A percentile compares a stretch with the other conserved stretches of the same genome.
phyloP scores from a whole-genome alignment of 1,140 invertebrate genomes.

The Limonius californicus region DNA sequence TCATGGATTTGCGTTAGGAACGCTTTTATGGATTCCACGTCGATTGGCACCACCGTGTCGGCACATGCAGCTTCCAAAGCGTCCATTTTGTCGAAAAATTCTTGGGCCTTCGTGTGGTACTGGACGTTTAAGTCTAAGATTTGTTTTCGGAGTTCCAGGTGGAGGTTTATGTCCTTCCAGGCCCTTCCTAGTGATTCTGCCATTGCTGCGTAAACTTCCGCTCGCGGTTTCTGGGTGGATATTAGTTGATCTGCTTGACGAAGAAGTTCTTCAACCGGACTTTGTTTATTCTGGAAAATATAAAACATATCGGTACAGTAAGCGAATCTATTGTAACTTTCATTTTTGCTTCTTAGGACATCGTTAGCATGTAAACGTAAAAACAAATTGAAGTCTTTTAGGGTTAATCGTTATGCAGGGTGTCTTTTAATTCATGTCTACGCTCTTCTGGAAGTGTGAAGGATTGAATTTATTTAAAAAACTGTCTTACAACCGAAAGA shows the following conservation, averaged over 20 bases:
- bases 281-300: constrained; percentile 75
- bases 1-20: constrained; percentile 63
- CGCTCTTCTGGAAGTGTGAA: no score
- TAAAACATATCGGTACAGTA: no score
- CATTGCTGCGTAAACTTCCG: constrained; percentile 86
- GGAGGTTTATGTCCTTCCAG: constrained; percentile 82
- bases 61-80: constrained; percentile 64
- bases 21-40: constrained; percentile 63
- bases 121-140: constrained; percentile 73
- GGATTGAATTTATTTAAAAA: no score
- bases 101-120: constrained; percentile 67
- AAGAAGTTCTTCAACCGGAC: constrained; percentile 84
- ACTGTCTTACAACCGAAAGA: no score
- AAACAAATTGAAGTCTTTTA: no score
- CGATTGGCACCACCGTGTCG: constrained; percentile 60
- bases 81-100: constrained; percentile 67
- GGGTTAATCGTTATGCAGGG: no score
- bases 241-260: constrained; percentile 81
- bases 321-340: no score
- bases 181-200: constrained; percentile 81
- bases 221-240: constrained; percentile 69
- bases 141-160: constrained; percentile 71
- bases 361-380: no score
- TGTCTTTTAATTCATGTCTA: no score
- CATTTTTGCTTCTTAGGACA: no score